Evolutionary conservation across 2,113 vertebrate species (phyloP).

Genomic region (Triplophysa rosa): DNA sequence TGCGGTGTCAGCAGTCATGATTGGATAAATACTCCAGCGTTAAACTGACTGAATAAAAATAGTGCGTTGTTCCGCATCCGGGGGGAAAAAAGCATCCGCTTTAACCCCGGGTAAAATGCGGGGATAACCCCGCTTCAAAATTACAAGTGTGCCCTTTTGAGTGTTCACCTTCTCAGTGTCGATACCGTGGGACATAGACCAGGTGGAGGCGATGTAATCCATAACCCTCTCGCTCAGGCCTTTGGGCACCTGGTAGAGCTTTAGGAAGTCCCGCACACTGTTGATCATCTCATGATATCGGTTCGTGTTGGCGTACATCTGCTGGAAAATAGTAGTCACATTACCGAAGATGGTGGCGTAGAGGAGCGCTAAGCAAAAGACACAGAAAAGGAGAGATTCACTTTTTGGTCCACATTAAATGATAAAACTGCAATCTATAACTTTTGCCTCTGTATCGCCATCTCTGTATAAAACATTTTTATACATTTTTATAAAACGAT

Average conservation of each 20-base stretch:
- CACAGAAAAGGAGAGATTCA: conserved; percentile 3
- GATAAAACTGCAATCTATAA: background rate
- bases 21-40: too few relatives aligned
- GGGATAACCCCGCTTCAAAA: too few relatives aligned
- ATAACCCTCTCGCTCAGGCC: conserved; percentile 96
- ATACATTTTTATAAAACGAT: too few relatives aligned
- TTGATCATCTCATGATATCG: conserved; percentile 99
- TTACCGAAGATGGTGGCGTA: conserved; percentile 99
- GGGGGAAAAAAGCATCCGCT: too few relatives aligned
- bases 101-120: too few relatives aligned
- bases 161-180: conserved; percentile 93
- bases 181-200: conserved; percentile 99
- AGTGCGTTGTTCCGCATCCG: too few relatives aligned
- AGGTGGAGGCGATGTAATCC: conserved; percentile 99
- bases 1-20: too few relatives aligned
- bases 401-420: background rate
- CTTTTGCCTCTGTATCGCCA: too few relatives aligned
- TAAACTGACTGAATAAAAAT: too few relatives aligned
- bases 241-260: conserved; percentile 98
- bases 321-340: conserved; percentile 98
- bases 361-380: conserved; percentile 81
- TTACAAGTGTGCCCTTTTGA: background rate
- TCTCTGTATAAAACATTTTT: too few relatives aligned
- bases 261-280: conserved; percentile 96
- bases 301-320: conserved; percentile 99